Percentiles rank a stretch among this genome's conserved stretches.
phyloP scores from a whole-genome alignment of 2,113 vertebrate species.

The Eleginops maclovinus region DNA sequence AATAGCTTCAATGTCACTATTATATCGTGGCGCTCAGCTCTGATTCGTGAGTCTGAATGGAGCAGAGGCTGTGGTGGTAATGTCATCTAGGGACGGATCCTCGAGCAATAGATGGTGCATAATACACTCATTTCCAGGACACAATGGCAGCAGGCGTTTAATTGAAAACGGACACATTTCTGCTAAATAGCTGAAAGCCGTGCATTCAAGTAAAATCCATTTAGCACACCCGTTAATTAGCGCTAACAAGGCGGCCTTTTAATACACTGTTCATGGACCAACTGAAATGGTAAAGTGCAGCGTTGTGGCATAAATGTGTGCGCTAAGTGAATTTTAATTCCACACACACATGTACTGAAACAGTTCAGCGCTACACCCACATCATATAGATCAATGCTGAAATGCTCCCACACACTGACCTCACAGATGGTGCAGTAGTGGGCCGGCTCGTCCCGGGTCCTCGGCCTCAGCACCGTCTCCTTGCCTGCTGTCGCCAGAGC shows the following conservation, averaged over 20 bases:
- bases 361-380: no score
- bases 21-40: neutral
- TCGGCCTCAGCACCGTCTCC: conserved; percentile 92
- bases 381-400: neutral
- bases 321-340: no score
- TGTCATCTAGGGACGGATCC: neutral
- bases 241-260: conserved; percentile 12
- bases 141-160: conserved; percentile 22
- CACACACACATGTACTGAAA: no score
- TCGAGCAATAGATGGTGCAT: conserved; percentile 9
- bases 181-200: neutral
- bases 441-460: conserved; percentile 94
- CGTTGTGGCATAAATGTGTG: neutral
- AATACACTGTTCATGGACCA: neutral
- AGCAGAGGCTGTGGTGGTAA: conserved; percentile 6
- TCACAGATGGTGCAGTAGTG: conserved; percentile 99
- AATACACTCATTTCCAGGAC: conserved; percentile 6
- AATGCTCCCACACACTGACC: conserved; percentile 79
- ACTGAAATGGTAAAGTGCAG: neutral
- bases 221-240: conserved; percentile 20
- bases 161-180: conserved; percentile 17
- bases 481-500: conserved; percentile 91
- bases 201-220: conserved; percentile 10
- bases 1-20: neutral
- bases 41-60: neutral